Percentiles rank a stretch among this genome's conserved stretches.
Conservation (phyloP, 2,797 vertebrate species). For the Neopelma chrysocephalum region DNA sequence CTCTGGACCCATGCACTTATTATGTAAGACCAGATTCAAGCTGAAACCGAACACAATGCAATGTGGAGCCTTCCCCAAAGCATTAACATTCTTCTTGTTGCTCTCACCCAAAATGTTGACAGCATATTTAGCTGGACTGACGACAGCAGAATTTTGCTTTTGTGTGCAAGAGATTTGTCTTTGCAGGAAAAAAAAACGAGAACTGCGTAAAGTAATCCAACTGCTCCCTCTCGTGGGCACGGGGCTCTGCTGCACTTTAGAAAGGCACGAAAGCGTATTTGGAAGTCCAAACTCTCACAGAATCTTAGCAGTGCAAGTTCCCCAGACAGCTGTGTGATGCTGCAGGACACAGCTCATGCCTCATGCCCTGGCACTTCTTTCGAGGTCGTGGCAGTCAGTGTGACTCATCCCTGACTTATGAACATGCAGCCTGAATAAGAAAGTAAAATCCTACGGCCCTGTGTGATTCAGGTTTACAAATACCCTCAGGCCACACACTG, state of each 20-base stretch:
- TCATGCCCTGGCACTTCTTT: neutral
- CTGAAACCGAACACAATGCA: conserved; percentile 1
- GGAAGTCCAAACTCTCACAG: fast-evolving
- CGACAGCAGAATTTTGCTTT: conserved; percentile 18
- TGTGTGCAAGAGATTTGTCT: neutral
- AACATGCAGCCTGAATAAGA: neutral
- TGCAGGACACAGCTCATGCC: neutral
- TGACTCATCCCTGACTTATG: neutral
- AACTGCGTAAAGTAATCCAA: neutral
- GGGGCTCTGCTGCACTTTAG: neutral
- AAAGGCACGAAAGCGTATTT: neutral
- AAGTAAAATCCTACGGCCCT: neutral
- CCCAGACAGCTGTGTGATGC: neutral
- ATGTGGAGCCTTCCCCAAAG: neutral
- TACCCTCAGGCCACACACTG: neutral
- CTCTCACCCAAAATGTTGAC: conserved; percentile 6
- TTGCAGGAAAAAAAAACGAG: neutral
- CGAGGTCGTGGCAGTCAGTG: neutral
- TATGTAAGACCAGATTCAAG: neutral
- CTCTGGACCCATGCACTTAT: neutral
- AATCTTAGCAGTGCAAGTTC: neutral
- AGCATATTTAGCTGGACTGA: neutral
- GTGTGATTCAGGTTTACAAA: neutral
- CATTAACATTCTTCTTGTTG: neutral
- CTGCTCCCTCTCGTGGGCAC: conserved; percentile 38